phyloP scores from a whole-genome alignment of 2,113 vertebrate species.

The Talpa occidentalis region DNA sequence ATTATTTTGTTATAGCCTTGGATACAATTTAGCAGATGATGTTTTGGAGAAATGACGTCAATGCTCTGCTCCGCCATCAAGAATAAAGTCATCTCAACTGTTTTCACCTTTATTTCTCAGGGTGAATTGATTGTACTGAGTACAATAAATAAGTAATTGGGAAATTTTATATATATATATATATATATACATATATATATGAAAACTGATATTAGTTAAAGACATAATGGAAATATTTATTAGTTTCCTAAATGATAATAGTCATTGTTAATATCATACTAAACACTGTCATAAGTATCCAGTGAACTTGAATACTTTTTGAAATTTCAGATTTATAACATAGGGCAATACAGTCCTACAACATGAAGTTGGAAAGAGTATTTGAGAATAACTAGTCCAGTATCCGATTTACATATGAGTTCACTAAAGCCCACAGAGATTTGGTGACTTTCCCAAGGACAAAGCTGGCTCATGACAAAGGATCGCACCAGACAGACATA shows the following conservation, averaged over 20 bases:
- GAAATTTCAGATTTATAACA: conserved; percentile 16
- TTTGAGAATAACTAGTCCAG: conserved; percentile 33
- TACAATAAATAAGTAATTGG: conserved; percentile 15
- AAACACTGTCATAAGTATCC: background rate
- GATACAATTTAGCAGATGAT: conserved; percentile 11
- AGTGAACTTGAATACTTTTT: background rate
- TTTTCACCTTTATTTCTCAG: conserved; percentile 28
- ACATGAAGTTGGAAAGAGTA: conserved; percentile 2
- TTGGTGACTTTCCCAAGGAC: background rate
- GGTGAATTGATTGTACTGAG: background rate
- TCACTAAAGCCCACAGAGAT: background rate
- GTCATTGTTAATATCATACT: background rate
- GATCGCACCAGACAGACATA: background rate
- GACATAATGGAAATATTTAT: background rate
- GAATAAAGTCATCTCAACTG: conserved; percentile 20
- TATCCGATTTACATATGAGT: background rate
- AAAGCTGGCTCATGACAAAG: background rate
- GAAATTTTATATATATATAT: no score
- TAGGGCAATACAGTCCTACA: background rate
- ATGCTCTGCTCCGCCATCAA: background rate
- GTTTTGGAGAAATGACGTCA: conserved; percentile 28
- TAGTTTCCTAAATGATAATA: conserved; percentile 25
- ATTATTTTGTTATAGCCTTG: background rate
- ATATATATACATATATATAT: no score
- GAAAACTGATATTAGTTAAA: conserved; percentile 25